Conservation (phyloP, 2,888 invertebrate species). For the Kryphioiulus occultus region DNA sequence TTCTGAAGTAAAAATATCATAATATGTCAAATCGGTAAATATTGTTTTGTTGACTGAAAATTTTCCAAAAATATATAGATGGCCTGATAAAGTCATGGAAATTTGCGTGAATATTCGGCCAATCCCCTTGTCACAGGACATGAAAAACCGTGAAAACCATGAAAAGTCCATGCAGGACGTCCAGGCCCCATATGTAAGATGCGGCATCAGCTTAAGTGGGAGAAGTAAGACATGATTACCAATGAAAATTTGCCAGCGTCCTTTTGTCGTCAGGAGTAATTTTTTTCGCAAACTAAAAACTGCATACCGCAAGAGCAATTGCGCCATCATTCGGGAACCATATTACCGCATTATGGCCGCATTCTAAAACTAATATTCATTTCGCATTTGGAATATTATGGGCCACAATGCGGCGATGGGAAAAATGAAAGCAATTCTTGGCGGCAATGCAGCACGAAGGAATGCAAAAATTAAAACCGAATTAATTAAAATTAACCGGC, state of each 20-base stretch:
- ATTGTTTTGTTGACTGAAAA: too few species aligned
- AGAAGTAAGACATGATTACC: background rate
- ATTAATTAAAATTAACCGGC: constrained; percentile 33
- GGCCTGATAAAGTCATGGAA: too few species aligned
- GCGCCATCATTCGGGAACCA: background rate
- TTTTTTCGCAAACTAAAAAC: constrained; percentile 14
- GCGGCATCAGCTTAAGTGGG: background rate
- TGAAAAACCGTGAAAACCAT: too few species aligned
- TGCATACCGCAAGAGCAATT: constrained; percentile 14
- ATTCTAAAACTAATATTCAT: constrained; percentile 28
- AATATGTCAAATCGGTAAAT: too few species aligned
- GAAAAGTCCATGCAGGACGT: too few species aligned
- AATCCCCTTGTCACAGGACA: too few species aligned
- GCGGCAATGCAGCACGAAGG: background rate
- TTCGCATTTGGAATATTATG: background rate
- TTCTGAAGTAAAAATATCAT: too few species aligned
- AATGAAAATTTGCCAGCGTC: background rate
- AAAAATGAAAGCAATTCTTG: constrained; percentile 21
- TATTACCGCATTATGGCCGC: constrained; percentile 13
- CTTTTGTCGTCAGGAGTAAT: background rate
- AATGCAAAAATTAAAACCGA: constrained; percentile 32
- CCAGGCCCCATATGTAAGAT: background rate
- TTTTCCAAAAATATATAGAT: too few species aligned
- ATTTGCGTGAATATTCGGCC: too few species aligned
- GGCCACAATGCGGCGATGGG: background rate